These are phyloP conservation scores for Pardalotus punctatus DNA, from an alignment of 2,113 vertebrate genomes.

Conservation along the genomic window DNA sequence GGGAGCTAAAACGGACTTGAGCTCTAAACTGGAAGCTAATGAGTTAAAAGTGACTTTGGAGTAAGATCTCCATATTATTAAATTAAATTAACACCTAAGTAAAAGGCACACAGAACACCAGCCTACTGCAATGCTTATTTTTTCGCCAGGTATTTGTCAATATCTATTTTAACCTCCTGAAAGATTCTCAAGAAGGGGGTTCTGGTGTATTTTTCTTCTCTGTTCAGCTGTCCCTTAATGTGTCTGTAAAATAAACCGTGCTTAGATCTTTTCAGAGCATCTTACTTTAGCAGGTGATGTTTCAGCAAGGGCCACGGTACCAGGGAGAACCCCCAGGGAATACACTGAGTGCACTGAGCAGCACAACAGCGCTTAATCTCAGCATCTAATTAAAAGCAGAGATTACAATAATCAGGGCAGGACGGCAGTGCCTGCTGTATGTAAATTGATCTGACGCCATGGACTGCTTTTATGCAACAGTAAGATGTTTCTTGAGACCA, in stretches of 20 bases:
- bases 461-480: not conserved
- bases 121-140: not conserved
- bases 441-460: not conserved
- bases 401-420: slow-evolving; percentile 34
- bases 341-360: not conserved
- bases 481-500: not conserved
- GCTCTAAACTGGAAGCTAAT: not conserved
- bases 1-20: not conserved
- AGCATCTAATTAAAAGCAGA: slow-evolving; percentile 40
- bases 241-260: not conserved
- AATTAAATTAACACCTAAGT: not conserved
- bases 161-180: not conserved
- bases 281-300: fast-evolving
- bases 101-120: not conserved
- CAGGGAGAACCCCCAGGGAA: not conserved
- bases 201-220: not conserved
- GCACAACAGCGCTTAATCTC: not conserved
- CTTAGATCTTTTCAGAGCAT: not conserved
- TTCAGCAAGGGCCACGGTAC: not conserved
- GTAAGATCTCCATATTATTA: not conserved
- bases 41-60: not conserved
- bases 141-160: not conserved
- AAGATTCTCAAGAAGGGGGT: not conserved
- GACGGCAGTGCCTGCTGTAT: not conserved
- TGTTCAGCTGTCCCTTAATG: fast-evolving